Base-by-base conservation (phyloP, 2,888 invertebrate genomes). In the Epistrophe grossulariae region DNA sequence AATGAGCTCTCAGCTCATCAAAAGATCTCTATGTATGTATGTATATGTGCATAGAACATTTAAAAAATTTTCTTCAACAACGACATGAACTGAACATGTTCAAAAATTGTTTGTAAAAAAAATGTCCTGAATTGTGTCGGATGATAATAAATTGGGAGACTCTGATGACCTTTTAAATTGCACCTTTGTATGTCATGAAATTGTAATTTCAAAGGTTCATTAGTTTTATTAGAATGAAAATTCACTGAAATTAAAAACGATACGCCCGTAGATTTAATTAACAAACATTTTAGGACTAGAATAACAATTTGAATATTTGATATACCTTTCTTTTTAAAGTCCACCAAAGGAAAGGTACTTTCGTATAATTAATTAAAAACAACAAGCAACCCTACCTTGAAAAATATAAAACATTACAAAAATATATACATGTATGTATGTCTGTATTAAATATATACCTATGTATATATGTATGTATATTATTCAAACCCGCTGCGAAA, bases 291-390 rank as follows among this genome's bases (percentile, higher is more conserved):
- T 24, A 40, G 40, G 13, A 28, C 15, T 0, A 24, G 3, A 55
- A 55, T 7, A 55, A 55, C 19, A 52, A 24, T 55, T 55, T 55
- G 24, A 55, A 55, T 55, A 55, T 55, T 55, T 55, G 0, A 15
- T 55, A 17, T 24, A 55, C 28, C 7, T 24, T 24, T 19, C 13
- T 13, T 2, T 3, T 55, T 15, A 28, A 55, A 28, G 28, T n/a
- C n/a, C n/a, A 13, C 24, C 15, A 52, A 15, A 28, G 15, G 28
- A 0, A 3, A 38, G 11, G 19, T 60, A 38, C 59, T 60, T 17
- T 60, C 40, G 31, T 31, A 17, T 60, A 60, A 60, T 60, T 60
- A 60, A 40, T 60, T 60, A 60, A 60, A 60, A 60, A n/a, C 40
- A 40, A 19, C 11, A 38, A 17, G 38, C 11, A 60, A 55, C 55